Conservation (phyloP, 1,140 invertebrate genomes). For the Chironomus tepperi region DNA sequence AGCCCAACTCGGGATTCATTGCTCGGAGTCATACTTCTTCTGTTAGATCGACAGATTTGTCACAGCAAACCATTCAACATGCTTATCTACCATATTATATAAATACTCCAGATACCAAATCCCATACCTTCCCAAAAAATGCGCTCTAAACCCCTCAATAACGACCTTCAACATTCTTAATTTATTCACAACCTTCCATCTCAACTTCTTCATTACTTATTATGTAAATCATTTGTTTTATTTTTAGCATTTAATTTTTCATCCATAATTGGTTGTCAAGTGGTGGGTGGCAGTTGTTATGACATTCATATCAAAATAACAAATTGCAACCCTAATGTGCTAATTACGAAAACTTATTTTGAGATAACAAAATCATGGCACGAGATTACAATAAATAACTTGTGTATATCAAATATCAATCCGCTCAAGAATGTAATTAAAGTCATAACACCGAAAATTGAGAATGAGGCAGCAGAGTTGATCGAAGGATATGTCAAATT, state of each 20-base stretch:
- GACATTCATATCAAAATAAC: not conserved
- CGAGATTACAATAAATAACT: not conserved
- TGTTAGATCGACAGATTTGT: too few relatives aligned
- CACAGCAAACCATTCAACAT: too few relatives aligned
- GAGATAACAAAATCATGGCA: not conserved
- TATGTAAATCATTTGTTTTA: not conserved
- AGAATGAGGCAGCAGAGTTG: not conserved
- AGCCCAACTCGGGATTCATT: too few relatives aligned
- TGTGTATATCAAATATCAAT: constrained; percentile 9
- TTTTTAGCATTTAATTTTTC: not conserved
- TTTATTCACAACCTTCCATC: too few relatives aligned
- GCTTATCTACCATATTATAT: too few relatives aligned
- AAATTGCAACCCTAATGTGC: not conserved
- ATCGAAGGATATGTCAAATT: not conserved
- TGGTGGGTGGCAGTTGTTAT: not conserved
- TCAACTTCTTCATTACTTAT: not conserved
- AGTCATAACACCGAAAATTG: not conserved
- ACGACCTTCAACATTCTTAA: too few relatives aligned
- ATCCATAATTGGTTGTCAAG: not conserved
- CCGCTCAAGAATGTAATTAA: not conserved
- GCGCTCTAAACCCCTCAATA: too few relatives aligned
- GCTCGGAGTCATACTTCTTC: too few relatives aligned
- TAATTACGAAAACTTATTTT: not conserved
- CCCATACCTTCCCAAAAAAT: too few relatives aligned
- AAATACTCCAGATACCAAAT: too few relatives aligned